Percentiles rank a stretch among this genome's conserved stretches.
Conservation (phyloP, 2,113 vertebrate genomes). For the Odobenus rosmarus region DNA sequence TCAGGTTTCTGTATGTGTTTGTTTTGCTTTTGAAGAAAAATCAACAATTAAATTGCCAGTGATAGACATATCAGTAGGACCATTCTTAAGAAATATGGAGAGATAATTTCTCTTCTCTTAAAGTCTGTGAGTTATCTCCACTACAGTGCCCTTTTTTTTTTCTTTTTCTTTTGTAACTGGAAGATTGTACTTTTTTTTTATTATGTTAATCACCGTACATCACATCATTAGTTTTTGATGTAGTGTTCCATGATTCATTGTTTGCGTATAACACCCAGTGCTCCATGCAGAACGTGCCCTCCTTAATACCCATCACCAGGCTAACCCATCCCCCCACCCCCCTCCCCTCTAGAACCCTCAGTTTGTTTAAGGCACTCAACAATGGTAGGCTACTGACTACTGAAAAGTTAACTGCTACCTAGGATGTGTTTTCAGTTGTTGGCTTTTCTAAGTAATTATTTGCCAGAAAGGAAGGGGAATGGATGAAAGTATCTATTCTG, state of each 20-base stretch:
- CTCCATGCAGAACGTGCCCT: too few species aligned
- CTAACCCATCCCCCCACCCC: too few species aligned
- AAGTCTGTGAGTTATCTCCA: neutral
- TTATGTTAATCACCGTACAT: too few species aligned
- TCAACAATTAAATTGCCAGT: neutral
- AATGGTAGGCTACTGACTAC: neutral
- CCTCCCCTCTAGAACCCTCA: too few species aligned
- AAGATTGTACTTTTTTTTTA: too few species aligned
- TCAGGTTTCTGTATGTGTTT: neutral
- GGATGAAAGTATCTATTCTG: constrained; percentile 5
- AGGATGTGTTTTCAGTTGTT: neutral
- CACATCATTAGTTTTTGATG: too few species aligned
- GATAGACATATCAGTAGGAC: neutral
- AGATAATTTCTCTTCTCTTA: constrained; percentile 8
- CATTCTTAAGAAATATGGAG: neutral
- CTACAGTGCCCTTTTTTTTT: neutral
- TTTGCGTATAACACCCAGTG: too few species aligned
- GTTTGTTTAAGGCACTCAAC: neutral
- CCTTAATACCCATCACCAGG: too few species aligned
- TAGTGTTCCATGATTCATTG: too few species aligned
- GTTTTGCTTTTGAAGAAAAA: constrained; percentile 54
- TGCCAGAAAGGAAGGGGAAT: constrained; percentile 42
- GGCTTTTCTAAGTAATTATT: constrained; percentile 55
- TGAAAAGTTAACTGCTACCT: neutral
- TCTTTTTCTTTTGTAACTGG: too few species aligned